Conservation (phyloP, 2,113 vertebrate genomes). For the Canis aureus region DNA sequence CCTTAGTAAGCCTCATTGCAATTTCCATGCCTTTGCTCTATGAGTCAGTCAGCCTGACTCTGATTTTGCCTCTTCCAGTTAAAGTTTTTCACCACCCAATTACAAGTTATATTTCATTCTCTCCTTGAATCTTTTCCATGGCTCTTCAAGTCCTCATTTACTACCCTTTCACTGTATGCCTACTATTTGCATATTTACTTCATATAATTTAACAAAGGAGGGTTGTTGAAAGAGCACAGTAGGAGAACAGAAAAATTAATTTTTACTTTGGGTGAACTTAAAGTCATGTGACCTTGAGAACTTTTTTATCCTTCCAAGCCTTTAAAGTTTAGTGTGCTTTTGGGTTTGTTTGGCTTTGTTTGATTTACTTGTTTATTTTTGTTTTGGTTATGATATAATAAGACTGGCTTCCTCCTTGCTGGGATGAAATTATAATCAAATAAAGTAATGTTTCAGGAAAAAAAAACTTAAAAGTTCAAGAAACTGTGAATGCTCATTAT, state of each 20-base stretch:
- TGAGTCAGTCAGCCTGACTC: background rate
- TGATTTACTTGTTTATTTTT: background rate
- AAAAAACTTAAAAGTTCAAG: background rate
- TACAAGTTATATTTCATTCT: background rate
- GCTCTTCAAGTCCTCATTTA: background rate
- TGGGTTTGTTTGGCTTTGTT: background rate
- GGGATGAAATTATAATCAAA: background rate
- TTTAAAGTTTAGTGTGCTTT: background rate
- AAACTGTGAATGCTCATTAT: background rate
- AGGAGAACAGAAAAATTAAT: background rate
- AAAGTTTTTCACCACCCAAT: background rate
- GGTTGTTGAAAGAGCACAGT: background rate
- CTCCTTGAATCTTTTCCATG: background rate
- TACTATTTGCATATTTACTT: background rate
- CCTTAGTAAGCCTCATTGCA: background rate
- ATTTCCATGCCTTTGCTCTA: background rate
- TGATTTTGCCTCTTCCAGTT: background rate
- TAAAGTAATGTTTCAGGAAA: background rate
- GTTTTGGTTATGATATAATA: background rate
- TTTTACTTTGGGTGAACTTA: background rate
- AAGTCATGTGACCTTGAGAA: background rate
- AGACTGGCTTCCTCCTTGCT: background rate
- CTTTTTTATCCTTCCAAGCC: background rate
- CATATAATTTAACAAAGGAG: background rate
- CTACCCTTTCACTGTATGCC: background rate